phyloP scores from a whole-genome alignment of 2,888 invertebrate genomes.

The Galerucella nymphaeae region DNA sequence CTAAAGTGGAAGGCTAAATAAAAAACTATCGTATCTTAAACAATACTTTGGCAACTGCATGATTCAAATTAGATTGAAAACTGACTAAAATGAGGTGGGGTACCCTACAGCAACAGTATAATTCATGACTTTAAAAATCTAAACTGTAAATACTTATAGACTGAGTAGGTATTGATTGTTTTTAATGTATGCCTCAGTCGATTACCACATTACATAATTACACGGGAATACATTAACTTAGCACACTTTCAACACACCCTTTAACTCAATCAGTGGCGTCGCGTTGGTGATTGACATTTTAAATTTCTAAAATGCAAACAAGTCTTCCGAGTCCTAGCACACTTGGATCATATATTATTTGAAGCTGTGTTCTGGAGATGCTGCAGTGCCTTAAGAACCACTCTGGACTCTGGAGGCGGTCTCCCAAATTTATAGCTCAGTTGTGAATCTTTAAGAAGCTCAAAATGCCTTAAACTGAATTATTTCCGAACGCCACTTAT shows the following conservation, averaged over 20 bases:
- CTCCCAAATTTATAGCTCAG: no score
- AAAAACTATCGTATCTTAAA: no score
- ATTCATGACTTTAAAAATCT: background rate
- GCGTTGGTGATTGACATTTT: background rate
- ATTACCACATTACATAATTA: conserved; percentile 27
- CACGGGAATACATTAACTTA: conserved; percentile 21
- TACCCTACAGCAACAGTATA: background rate
- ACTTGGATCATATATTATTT: no score
- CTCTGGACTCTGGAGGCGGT: no score
- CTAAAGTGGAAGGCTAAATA: no score
- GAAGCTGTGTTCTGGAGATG: no score
- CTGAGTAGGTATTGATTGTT: conserved; percentile 3
- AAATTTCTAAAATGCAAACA: no score
- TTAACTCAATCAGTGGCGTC: conserved; percentile 12
- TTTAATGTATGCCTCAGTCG: conserved; percentile 16
- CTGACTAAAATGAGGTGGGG: background rate
- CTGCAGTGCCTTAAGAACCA: no score
- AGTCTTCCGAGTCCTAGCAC: no score
- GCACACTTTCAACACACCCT: conserved; percentile 31
- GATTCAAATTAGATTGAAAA: conserved; percentile 17
- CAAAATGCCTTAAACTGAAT: background rate
- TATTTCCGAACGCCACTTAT: no score
- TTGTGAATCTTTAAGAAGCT: no score
- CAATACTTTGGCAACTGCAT: no score
- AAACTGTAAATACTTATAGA: background rate